phyloP scores from a whole-genome alignment of 1,140 invertebrate genomes.

The Microplitis demolitor region DNA sequence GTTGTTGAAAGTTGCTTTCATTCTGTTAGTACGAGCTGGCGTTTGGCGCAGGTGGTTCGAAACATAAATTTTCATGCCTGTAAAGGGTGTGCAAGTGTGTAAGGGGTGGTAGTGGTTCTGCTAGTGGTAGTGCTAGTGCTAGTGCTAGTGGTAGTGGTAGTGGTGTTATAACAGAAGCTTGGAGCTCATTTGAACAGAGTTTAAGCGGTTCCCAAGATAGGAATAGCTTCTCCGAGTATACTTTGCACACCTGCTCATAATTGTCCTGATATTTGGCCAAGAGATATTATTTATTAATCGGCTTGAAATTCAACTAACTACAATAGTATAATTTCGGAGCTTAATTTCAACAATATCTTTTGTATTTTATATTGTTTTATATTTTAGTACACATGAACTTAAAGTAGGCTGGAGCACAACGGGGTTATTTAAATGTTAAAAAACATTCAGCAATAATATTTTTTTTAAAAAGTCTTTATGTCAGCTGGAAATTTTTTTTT shows the following conservation, averaged over 20 bases:
- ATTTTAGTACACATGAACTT: too few relatives aligned
- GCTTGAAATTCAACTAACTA: slow-evolving; percentile 33
- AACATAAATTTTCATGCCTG: slow-evolving; percentile 32
- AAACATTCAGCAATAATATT: too few relatives aligned
- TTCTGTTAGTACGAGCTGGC: slow-evolving; percentile 11
- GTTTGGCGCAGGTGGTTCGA: slow-evolving; percentile 34
- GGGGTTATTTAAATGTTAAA: too few relatives aligned
- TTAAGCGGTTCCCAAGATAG: slow-evolving; percentile 34
- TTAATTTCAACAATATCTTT: too few relatives aligned
- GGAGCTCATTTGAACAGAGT: slow-evolving; percentile 42
- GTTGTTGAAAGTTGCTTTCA: too few relatives aligned
- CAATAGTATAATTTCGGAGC: too few relatives aligned
- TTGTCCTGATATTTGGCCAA: slow-evolving; percentile 42
- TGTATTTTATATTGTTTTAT: too few relatives aligned
- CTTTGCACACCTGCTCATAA: slow-evolving; percentile 40
- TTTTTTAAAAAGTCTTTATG: too few relatives aligned
- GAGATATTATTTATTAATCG: slow-evolving; percentile 44
- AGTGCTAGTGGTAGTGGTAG: background rate
- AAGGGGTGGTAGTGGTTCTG: background rate
- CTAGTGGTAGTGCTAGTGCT: background rate
- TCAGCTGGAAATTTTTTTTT: too few relatives aligned
- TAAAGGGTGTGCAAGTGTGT: background rate
- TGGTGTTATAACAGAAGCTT: too few relatives aligned
- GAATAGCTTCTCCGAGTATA: slow-evolving; percentile 26
- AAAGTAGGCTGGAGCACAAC: too few relatives aligned